Evolutionary conservation across 2,888 invertebrate species (phyloP), one percentile per base, ranked within the genome.

Genomic region (Muschampia plurimacula): DNA sequence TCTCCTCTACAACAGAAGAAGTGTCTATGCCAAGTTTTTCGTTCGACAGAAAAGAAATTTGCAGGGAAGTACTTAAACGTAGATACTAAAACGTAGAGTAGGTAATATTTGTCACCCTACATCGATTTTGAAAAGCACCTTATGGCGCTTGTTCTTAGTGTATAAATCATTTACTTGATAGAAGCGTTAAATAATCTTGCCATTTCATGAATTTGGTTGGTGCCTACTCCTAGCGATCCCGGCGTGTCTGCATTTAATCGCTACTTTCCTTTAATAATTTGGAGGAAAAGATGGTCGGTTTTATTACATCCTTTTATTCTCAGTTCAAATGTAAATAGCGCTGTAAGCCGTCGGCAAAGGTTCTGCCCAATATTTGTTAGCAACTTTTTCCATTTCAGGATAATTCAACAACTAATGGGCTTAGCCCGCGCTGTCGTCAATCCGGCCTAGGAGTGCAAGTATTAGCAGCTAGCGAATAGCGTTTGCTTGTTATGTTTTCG

Each of bases 301-400:
- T 68, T 59, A 73, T 64, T 59, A 49, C 13, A 66, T 55, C 10
- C 59, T 32, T 71, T 73, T 72, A 69, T 76, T 71, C 68, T 62
- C 73, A 67, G 62, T 73, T 75, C 74, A 77, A 77, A 82, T 81
- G 76, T 80, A 81, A 81, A 80, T 79, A 77, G 57, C 52, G 36
- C 67, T 60, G 67, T 41, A 68, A 78, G 80, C 55, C 55, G 52
- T n/a, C 49, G n/a, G n/a, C 52, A 52, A 52, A 52, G 80, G 77
- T 78, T 75, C 75, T 65, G 67, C 73, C 74, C 80, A 79, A 82
- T 82, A 80, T 81, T 80, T 80, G 79, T 81, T 80, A 65, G 69
- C 69, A 84, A 84, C 83, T 84, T 84, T 84, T 84, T 83, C 82
- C 83, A 84, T 83, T 84, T 76, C 81, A 49, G 72, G 76, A 77